phyloP scores from a whole-genome alignment of 2,113 vertebrate species.

The Petaurus breviceps region DNA sequence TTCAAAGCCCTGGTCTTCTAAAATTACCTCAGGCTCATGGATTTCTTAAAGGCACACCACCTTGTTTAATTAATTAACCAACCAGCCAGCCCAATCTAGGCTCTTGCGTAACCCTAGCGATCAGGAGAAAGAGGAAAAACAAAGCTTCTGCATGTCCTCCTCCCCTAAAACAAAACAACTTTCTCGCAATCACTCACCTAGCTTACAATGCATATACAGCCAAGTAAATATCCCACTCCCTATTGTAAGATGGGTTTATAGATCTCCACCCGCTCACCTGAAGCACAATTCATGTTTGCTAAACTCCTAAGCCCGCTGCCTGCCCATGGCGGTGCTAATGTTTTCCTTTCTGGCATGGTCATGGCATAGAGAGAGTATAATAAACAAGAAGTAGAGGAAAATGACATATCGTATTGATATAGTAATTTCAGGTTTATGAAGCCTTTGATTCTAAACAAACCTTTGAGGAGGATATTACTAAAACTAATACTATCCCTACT shows the following conservation, averaged over 20 bases:
- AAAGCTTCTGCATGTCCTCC: background rate
- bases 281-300: slow-evolving; percentile 22
- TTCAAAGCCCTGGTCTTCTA: background rate
- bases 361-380: background rate
- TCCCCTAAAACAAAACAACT: background rate
- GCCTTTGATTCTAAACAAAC: background rate
- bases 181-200: background rate
- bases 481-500: background rate
- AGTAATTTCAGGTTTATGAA: background rate
- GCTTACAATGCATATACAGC: slow-evolving; percentile 1
- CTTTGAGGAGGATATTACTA: fast-evolving
- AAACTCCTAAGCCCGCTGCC: slow-evolving; percentile 39
- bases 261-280: slow-evolving; percentile 40
- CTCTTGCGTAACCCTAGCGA: background rate
- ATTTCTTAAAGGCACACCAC: background rate
- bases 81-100: background rate
- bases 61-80: background rate
- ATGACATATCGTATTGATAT: background rate
- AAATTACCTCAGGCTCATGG: background rate
- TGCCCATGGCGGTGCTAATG: background rate
- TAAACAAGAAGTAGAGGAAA: background rate
- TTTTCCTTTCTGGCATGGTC: background rate
- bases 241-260: slow-evolving; percentile 42
- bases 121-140: background rate
- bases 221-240: slow-evolving; percentile 63